phyloP scores from a whole-genome alignment of 2,797 vertebrate species.

The Luscinia luscinia region DNA sequence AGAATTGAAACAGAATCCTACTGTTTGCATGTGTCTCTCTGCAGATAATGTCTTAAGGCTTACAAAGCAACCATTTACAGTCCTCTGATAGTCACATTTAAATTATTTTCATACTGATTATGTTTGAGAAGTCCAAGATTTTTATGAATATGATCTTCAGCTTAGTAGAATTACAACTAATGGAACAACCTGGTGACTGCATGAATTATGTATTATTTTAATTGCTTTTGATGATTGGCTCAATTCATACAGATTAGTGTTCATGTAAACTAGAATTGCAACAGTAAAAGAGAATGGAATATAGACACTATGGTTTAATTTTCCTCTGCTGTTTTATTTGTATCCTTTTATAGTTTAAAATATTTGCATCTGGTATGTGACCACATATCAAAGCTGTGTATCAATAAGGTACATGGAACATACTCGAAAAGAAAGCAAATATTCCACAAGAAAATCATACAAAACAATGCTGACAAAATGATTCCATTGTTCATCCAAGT shows the following conservation, averaged over 20 bases:
- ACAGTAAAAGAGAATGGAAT: neutral
- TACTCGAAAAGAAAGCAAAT: neutral
- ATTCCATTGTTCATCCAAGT: neutral
- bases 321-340: neutral
- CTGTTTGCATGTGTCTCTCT: accelerated
- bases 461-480: neutral
- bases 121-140: neutral
- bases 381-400: neutral
- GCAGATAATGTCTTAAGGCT: neutral
- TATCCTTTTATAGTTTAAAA: neutral
- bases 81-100: neutral
- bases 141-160: neutral
- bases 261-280: neutral
- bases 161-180: neutral
- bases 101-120: neutral
- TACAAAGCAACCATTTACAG: neutral
- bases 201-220: neutral
- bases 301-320: neutral
- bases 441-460: neutral
- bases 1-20: neutral
- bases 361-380: neutral
- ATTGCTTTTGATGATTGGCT: neutral
- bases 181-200: neutral
- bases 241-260: neutral
- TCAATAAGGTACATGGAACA: neutral